Base-by-base conservation (phyloP, 2,888 invertebrate genomes). In the Glaucopsyche alexis region DNA sequence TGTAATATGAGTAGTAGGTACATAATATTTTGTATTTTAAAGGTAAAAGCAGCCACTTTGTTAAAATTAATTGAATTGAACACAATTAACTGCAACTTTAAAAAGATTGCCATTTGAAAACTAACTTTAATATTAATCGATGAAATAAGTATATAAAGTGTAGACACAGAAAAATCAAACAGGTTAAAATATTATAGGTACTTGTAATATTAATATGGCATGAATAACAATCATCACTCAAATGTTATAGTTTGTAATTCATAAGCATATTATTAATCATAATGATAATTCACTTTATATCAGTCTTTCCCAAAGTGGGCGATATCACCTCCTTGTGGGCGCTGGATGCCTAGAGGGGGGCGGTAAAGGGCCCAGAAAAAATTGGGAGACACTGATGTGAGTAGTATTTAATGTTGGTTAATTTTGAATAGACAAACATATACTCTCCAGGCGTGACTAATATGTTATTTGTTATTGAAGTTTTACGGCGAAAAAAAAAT, bases 181-280 rank as follows among this genome's bases (percentile, higher is more conserved):
- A 29, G 16, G n/a, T 55, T 19, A 19, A 8, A 16, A 52, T 52
- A 8, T 55, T 16, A 55, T 29, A 5, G 6, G 2, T 52, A 16
- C n/a, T 19, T 16, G 19, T 49, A 55, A 55, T 55, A 55, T 55
- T 60, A 38, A 60, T 60, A 60, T 60, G 60, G 60, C 60, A 60
- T 60, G 13, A 60, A 60, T 19, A 60, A 60, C 38, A 60, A 7
- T 38, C 13, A 13, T 60, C 6, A 29, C 7, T 60, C 13, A 13
- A 60, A 60, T 60, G 11, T 60, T 60, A 60, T 13, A 38, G 29
- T 60, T 60, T 60, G 29, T 38, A 60, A 38, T 60, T 60, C 13
- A 60, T 13, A 60, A 60, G 29, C 60, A 13, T 38, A 60, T 2
- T 29, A 55, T 6, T 13, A n/a, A n/a, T n/a, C n/a, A 47, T 7